Conservation (phyloP, 2,113 vertebrate genomes). For the Larimichthys polyactis region DNA sequence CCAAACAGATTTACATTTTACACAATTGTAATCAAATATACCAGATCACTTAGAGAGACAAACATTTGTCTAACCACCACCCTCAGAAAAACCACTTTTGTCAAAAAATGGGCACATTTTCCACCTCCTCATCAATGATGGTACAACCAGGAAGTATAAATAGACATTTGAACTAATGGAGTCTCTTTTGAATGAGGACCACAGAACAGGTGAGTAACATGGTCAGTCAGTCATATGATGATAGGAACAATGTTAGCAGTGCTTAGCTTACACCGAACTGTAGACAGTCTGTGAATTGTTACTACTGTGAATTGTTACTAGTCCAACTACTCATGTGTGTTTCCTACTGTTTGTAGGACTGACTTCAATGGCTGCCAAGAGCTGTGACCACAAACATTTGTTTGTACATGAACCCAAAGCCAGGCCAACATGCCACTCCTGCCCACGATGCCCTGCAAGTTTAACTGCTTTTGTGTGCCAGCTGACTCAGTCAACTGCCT, state of each 20-base stretch:
- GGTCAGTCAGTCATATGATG: not conserved
- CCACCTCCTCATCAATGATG: not conserved
- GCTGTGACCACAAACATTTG: not conserved
- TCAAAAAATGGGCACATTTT: not conserved
- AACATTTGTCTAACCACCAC: not conserved
- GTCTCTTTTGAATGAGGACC: not conserved
- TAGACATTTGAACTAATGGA: fast-evolving
- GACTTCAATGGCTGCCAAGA: not conserved
- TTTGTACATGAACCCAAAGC: not conserved
- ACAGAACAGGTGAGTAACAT: not conserved
- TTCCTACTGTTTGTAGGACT: not conserved
- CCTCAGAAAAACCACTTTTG: not conserved
- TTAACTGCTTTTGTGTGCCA: not conserved
- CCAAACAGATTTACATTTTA: not conserved
- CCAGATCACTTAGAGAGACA: fast-evolving
- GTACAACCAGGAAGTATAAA: constrained; percentile 31
- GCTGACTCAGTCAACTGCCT: not conserved
- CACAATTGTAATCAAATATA: not conserved
- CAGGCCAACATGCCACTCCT: not conserved
- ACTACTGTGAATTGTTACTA: not conserved
- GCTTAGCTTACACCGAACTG: not conserved
- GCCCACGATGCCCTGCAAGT: not conserved
- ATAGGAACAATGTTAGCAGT: not conserved
- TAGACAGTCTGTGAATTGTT: not conserved
- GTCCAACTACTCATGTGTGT: not conserved